A percentile compares a stretch with the other conserved stretches of the same genome.
These are phyloP conservation scores for Apolygus lucorum DNA, from an alignment of 1,140 invertebrate genomes.

Conservation along the genomic window DNA sequence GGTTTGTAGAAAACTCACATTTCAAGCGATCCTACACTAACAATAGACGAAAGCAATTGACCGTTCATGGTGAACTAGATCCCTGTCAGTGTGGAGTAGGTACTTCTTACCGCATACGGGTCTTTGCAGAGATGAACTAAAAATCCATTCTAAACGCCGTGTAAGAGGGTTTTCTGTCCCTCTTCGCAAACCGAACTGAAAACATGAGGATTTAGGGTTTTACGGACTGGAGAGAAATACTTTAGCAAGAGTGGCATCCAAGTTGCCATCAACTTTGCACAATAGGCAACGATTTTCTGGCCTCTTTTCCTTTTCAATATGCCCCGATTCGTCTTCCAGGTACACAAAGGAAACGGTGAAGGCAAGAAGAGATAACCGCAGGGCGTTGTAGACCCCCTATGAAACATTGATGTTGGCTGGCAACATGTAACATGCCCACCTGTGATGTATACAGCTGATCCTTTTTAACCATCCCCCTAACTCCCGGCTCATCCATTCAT, in stretches of 20 bases:
- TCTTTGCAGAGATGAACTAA: no score
- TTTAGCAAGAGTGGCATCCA: no score
- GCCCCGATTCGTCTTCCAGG: neutral
- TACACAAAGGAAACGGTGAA: no score
- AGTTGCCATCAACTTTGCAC: no score
- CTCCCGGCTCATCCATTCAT: conserved; percentile 1
- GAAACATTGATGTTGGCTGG: neutral
- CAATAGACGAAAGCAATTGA: no score
- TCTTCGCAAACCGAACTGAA: neutral
- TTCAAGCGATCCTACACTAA: no score
- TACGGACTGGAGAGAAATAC: neutral
- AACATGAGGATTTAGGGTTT: conserved; percentile 7
- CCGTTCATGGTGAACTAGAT: no score
- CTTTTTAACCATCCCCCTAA: neutral
- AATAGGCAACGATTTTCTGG: neutral
- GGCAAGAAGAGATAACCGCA: conserved; percentile 4
- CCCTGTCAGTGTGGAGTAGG: no score
- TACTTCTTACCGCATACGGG: no score
- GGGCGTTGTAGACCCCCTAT: neutral
- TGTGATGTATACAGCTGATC: conserved; percentile 12
- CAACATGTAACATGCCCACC: conserved; percentile 13
- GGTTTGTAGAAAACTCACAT: no score
- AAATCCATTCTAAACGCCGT: no score
- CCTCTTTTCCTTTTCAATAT: neutral
- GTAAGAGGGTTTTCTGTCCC: no score